Conservation (phyloP, 1,140 invertebrate species). For the Bacillus rossius region DNA sequence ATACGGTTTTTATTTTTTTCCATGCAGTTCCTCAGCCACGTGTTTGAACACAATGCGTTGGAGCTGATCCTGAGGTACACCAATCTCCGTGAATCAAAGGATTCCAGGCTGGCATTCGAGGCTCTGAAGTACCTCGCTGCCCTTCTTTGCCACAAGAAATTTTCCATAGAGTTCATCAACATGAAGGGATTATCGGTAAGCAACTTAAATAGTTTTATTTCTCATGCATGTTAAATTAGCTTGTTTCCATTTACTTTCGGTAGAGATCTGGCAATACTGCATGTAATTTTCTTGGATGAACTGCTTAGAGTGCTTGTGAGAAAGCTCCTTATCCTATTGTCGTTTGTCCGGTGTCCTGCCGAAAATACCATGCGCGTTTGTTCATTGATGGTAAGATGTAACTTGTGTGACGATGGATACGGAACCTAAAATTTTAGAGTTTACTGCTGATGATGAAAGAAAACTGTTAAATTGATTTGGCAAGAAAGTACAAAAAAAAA, state of each 20-base stretch:
- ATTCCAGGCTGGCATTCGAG: slow-evolving; percentile 91
- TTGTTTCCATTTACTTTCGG: neutral
- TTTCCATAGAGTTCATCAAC: slow-evolving; percentile 91
- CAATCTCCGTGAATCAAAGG: slow-evolving; percentile 80
- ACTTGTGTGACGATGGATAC: too few species aligned
- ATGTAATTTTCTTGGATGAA: neutral
- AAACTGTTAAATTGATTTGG: too few species aligned
- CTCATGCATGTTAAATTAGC: too few species aligned
- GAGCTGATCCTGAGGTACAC: slow-evolving; percentile 86
- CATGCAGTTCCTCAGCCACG: slow-evolving; percentile 74
- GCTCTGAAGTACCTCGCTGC: slow-evolving; percentile 90
- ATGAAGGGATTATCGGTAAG: slow-evolving; percentile 66
- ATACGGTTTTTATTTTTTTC: too few species aligned
- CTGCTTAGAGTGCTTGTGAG: neutral
- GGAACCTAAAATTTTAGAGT: too few species aligned
- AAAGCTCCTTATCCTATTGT: neutral
- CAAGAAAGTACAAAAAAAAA: too few species aligned
- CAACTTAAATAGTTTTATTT: slow-evolving; percentile 40
- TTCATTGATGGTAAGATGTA: too few species aligned
- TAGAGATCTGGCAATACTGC: too few species aligned
- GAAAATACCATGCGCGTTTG: too few species aligned
- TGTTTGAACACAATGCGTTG: slow-evolving; percentile 88
- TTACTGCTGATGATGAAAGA: too few species aligned
- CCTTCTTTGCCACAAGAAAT: slow-evolving; percentile 94
- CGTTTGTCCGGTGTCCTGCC: too few species aligned